Conservation (phyloP, 1,140 invertebrate species). For the Drosophila kurseongensis region DNA sequence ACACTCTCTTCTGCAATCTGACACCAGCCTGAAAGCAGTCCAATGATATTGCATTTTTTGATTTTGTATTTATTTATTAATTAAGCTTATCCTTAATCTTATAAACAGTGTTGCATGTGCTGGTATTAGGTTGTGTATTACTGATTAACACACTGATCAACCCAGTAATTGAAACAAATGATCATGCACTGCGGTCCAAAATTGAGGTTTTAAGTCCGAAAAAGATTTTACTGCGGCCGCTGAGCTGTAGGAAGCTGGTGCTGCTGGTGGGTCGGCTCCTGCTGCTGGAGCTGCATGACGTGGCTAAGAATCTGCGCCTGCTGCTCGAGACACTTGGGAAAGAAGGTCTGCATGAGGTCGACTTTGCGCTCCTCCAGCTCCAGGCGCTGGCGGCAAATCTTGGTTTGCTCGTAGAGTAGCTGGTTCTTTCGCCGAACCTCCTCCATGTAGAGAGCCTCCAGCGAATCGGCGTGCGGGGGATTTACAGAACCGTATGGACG, state of each 20-base stretch:
- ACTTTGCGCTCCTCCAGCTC: constrained; percentile 74
- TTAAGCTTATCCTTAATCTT: constrained; percentile 35
- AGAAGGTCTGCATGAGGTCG: constrained; percentile 67
- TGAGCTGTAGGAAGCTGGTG: constrained; percentile 8
- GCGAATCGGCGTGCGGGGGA: constrained; percentile 47
- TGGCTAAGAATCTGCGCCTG: constrained; percentile 63
- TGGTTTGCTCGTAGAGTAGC: constrained; percentile 67
- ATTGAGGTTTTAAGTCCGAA: constrained; percentile 12
- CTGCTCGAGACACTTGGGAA: constrained; percentile 75
- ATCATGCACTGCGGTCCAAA: constrained; percentile 2
- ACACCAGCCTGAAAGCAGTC: no score
- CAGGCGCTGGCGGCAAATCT: constrained; percentile 68
- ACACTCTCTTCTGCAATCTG: no score
- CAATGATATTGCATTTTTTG: no score
- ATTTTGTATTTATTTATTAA: constrained; percentile 26
- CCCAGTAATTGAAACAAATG: background rate
- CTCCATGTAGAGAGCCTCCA: constrained; percentile 68
- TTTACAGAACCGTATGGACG: constrained; percentile 64
- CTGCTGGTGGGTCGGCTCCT: constrained; percentile 12
- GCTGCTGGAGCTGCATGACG: constrained; percentile 44
- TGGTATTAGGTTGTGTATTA: constrained; percentile 30
- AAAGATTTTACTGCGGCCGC: constrained; percentile 31
- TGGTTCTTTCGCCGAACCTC: constrained; percentile 76
- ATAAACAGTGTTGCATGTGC: constrained; percentile 26
- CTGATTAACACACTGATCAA: constrained; percentile 4